A percentile compares a stretch with the other conserved stretches of the same genome.
Conservation (phyloP, 2,888 invertebrate genomes). For the Dryococelus australis region DNA sequence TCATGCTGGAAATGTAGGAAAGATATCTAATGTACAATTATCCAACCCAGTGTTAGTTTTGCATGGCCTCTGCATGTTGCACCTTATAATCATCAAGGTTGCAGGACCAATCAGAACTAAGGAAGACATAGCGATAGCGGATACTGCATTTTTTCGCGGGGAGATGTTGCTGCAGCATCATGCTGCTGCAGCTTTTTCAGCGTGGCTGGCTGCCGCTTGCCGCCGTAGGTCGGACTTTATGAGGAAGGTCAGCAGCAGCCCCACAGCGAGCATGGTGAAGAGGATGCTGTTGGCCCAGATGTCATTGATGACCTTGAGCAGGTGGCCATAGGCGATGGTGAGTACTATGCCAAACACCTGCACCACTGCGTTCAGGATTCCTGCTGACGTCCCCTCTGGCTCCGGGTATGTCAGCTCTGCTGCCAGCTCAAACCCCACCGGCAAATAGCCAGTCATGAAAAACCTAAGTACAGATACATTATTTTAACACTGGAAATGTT, state of each 20-base stretch:
- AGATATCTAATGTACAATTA: too few species aligned
- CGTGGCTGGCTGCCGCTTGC: conserved; percentile 68
- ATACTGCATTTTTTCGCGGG: not conserved
- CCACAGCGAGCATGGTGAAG: conserved; percentile 76
- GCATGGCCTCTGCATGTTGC: too few species aligned
- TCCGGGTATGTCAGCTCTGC: conserved; percentile 94
- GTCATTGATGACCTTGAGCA: conserved; percentile 65
- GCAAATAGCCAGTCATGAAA: conserved; percentile 99
- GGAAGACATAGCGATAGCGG: not conserved
- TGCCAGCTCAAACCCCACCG: conserved; percentile 97
- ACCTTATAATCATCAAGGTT: too few species aligned
- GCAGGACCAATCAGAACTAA: not conserved
- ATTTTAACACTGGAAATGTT: conserved; percentile 51
- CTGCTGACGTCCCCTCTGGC: conserved; percentile 96
- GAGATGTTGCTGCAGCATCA: too few species aligned
- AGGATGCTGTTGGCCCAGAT: conserved; percentile 84
- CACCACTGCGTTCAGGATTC: conserved; percentile 91
- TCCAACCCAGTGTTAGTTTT: too few species aligned
- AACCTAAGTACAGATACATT: conserved; percentile 68
- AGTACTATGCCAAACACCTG: conserved; percentile 84
- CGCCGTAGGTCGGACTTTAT: conserved; percentile 83
- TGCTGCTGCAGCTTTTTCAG: not conserved
- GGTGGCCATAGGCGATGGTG: conserved; percentile 73
- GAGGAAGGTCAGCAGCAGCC: conserved; percentile 75
- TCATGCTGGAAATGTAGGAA: too few species aligned